phyloP scores from a whole-genome alignment of 2,797 vertebrate genomes.

The Lepidocolaptes lacrymiger region DNA sequence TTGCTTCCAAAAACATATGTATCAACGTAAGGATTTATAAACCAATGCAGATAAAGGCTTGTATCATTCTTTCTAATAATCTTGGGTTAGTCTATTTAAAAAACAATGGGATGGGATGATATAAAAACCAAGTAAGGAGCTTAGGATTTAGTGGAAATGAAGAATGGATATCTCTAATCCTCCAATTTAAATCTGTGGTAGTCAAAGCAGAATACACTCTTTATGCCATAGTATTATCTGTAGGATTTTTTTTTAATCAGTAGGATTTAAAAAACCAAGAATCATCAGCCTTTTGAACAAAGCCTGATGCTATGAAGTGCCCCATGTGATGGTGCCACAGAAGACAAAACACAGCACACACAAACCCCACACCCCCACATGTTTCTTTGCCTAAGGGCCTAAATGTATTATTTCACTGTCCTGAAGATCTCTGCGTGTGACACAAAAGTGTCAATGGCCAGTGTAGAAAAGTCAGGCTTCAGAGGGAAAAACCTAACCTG shows the following conservation, averaged over 20 bases:
- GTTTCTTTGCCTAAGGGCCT: not conserved
- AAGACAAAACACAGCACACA: not conserved
- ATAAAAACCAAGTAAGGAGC: not conserved
- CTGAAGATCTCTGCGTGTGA: not conserved
- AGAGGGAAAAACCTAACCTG: not conserved
- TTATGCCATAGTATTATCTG: not conserved
- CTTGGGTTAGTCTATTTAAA: not conserved
- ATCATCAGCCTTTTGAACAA: not conserved
- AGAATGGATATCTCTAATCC: not conserved
- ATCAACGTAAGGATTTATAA: not conserved
- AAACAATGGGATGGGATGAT: not conserved
- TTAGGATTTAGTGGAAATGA: not conserved
- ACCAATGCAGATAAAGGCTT: not conserved
- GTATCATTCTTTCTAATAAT: not conserved
- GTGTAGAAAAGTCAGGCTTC: not conserved
- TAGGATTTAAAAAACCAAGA: not conserved
- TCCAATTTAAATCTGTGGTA: not conserved
- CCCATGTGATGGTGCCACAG: not conserved
- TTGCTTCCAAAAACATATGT: not conserved
- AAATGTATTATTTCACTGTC: too few relatives aligned
- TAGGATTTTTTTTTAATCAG: not conserved
- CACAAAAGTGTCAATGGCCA: rapidly evolving
- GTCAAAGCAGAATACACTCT: not conserved
- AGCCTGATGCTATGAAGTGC: not conserved
- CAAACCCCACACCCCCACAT: too few relatives aligned